Evolutionary conservation across 2,797 vertebrate genomes (phyloP), one percentile per base, ranked within the genome.

Genomic region (Schizopygopsis pylzovi): DNA sequence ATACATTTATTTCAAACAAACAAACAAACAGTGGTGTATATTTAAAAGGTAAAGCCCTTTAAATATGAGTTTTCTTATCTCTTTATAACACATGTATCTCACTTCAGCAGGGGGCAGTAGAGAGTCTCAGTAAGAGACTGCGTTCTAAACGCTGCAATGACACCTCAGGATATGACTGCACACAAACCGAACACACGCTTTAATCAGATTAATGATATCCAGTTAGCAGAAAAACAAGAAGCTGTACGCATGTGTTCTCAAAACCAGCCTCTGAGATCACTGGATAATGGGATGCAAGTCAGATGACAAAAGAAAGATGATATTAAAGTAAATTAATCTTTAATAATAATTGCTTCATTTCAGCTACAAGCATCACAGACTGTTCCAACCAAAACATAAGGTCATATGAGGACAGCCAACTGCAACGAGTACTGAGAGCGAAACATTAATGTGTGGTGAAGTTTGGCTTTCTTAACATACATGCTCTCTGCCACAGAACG

Each of bases 31-130:
- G 12, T 33, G 25, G 25, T 28, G 2, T 33, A 28, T 28, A 63
- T 63, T 28, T 63, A 63, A 63, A 63, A 15, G 25, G 25, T 7
- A 28, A 63, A 28, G 12, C 13, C 6, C 12, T 63, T 63, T 28
- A 7, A 68, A 59, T n/a, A 11, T 11, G 56, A 59, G 33, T 37
- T 67, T 70, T 7, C 71, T 67, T 28, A 25, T 73, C 47, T 80
- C 13, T 73, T 72, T 73, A 10, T 33, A 7, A 41, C 41, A 3
- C 47, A 6, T 68, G 20, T 71, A 71, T 11, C 73, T 63, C 72
- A 20, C 20, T 78, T 45, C 87, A 87, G 56, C 81, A 86, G 87
- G 87, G 82, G 89, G 86, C 79, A 87, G 49, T 72, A 86, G 59
- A 86, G 84, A 73, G 61, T 81, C 84, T 71, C 18, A 59, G 80